Evolutionary conservation across 2,797 vertebrate genomes (phyloP).

Genomic region (Alauda arvensis): DNA sequence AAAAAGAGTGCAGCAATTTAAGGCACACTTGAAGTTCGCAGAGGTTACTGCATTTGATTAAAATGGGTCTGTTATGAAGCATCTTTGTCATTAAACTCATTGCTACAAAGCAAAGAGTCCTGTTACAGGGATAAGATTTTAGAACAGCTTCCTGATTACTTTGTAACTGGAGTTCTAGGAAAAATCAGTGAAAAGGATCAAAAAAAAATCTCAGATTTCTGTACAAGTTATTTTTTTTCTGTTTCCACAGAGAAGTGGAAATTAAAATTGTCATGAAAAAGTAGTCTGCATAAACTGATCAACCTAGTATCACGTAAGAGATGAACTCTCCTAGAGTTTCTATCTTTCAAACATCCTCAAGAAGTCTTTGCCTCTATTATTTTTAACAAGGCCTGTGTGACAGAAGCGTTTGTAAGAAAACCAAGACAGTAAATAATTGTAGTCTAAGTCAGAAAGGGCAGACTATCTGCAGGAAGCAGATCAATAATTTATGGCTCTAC

Average conservation of each 20-base stretch:
- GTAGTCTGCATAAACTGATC: background rate
- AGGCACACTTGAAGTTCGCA: background rate
- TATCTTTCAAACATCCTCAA: background rate
- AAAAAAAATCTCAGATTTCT: background rate
- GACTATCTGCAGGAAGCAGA: constrained; percentile 14
- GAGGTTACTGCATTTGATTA: background rate
- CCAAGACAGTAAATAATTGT: background rate
- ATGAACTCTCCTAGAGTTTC: background rate
- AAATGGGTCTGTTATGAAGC: background rate
- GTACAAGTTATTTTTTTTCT: background rate
- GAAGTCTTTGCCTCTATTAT: background rate
- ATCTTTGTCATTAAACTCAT: background rate
- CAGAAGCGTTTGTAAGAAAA: background rate
- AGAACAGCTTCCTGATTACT: background rate
- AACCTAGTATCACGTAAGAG: background rate
- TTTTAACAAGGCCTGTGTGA: background rate
- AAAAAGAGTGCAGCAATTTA: background rate
- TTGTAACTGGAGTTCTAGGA: background rate
- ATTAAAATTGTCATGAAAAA: background rate
- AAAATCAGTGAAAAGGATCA: background rate
- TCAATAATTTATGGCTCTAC: background rate
- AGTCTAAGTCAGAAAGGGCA: background rate
- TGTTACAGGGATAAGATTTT: background rate
- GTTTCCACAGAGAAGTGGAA: background rate
- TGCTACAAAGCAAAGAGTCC: background rate